phyloP scores from a whole-genome alignment of 2,113 vertebrate genomes.

The Willisornis vidua region DNA sequence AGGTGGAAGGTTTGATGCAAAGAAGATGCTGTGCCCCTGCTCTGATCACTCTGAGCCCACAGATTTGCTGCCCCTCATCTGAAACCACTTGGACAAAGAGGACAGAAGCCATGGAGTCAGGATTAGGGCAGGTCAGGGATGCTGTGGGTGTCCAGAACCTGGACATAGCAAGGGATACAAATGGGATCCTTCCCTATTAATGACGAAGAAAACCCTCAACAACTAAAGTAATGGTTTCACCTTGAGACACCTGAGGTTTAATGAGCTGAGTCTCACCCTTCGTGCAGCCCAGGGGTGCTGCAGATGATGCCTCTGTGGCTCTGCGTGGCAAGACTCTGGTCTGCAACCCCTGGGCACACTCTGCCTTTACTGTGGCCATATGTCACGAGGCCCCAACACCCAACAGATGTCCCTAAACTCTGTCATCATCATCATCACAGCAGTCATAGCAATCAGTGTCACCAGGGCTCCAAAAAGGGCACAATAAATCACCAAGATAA shows the following conservation, averaged over 20 bases:
- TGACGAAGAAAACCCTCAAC: neutral
- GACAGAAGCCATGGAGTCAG: fast-evolving
- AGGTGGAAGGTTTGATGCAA: neutral
- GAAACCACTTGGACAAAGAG: neutral
- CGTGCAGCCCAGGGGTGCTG: fast-evolving
- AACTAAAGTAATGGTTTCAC: neutral
- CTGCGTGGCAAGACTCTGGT: neutral
- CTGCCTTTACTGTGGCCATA: neutral
- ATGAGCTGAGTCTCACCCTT: neutral
- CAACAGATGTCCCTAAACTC: neutral
- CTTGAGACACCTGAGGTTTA: neutral
- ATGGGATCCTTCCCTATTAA: neutral
- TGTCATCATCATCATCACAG: neutral
- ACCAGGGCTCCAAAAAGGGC: neutral
- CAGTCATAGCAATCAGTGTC: neutral
- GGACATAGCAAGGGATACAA: neutral
- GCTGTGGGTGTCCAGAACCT: neutral
- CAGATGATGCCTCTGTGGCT: neutral
- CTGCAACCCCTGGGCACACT: neutral
- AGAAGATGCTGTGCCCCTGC: neutral
- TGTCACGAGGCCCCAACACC: neutral
- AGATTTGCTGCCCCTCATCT: neutral
- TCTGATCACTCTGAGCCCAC: fast-evolving
- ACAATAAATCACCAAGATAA: neutral
- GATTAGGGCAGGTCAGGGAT: neutral